Conservation (phyloP, 2,113 vertebrate genomes). For the Phyllostomus hastatus region DNA sequence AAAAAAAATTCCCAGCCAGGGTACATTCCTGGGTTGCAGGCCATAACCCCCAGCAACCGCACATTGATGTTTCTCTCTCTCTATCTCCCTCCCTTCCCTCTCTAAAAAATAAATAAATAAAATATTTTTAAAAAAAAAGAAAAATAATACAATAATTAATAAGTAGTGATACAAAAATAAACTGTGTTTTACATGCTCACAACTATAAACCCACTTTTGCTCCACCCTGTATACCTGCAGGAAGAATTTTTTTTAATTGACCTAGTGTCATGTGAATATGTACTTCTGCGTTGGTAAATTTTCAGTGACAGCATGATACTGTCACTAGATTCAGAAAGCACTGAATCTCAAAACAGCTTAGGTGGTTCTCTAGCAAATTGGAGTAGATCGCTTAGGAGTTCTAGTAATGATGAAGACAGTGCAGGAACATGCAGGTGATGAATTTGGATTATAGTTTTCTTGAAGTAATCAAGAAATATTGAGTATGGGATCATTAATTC, state of each 20-base stretch:
- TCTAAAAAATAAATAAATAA: no score
- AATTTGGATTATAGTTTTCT: not conserved
- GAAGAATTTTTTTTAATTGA: not conserved
- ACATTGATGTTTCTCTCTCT: no score
- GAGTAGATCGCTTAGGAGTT: not conserved
- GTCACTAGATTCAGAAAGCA: not conserved
- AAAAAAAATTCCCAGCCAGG: no score
- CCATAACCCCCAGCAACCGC: no score
- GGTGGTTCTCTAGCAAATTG: not conserved
- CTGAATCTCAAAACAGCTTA: not conserved
- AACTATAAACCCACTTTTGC: no score
- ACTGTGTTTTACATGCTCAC: no score
- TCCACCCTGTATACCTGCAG: not conserved
- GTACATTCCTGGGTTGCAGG: no score
- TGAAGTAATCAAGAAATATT: not conserved
- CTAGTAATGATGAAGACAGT: not conserved
- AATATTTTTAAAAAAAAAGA: no score
- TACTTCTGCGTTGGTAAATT: not conserved
- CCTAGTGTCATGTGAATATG: not conserved
- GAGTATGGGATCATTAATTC: not conserved
- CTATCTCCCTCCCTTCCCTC: no score
- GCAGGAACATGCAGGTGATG: not conserved
- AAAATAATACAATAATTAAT: no score
- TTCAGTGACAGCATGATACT: not conserved
- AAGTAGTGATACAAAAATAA: no score